phyloP scores from a whole-genome alignment of 2,113 vertebrate genomes.

The Labrus mixtus region DNA sequence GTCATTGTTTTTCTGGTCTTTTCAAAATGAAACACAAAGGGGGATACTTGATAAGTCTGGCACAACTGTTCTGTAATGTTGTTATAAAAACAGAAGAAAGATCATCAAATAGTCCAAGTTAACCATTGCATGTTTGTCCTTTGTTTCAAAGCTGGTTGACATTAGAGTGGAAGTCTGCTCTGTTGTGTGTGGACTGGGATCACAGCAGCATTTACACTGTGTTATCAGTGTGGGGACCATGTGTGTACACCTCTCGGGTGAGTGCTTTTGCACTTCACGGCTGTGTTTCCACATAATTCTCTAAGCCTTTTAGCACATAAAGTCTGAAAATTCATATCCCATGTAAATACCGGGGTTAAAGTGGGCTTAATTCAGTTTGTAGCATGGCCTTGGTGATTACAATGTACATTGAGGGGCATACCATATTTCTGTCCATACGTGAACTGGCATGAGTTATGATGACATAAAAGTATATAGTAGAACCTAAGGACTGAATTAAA shows the following conservation, averaged over 20 bases:
- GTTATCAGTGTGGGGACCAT: conserved; percentile 43
- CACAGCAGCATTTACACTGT: conserved; percentile 38
- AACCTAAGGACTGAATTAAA: conserved; percentile 29
- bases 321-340: conserved; percentile 25
- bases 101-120: background rate
- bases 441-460: background rate
- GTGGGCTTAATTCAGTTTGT: conserved; percentile 8
- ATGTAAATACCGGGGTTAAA: conserved; percentile 31
- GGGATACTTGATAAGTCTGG: background rate
- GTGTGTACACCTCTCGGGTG: conserved; percentile 52
- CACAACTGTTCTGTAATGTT: background rate
- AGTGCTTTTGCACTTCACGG: conserved; percentile 45
- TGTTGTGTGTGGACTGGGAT: conserved; percentile 30
- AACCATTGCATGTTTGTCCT: background rate
- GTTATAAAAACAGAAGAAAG: background rate
- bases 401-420: conserved; percentile 5
- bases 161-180: conserved; percentile 13
- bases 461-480: background rate
- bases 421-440: background rate
- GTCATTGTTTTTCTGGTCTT: background rate
- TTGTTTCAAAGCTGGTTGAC: conserved; percentile 12
- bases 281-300: conserved; percentile 44
- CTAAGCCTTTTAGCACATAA: conserved; percentile 39
- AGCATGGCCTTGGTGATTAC: conserved; percentile 1
- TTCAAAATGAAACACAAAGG: conserved; percentile 5